Evolutionary conservation across 2,888 invertebrate species (phyloP).

Genomic region (Homarus gammarus): DNA sequence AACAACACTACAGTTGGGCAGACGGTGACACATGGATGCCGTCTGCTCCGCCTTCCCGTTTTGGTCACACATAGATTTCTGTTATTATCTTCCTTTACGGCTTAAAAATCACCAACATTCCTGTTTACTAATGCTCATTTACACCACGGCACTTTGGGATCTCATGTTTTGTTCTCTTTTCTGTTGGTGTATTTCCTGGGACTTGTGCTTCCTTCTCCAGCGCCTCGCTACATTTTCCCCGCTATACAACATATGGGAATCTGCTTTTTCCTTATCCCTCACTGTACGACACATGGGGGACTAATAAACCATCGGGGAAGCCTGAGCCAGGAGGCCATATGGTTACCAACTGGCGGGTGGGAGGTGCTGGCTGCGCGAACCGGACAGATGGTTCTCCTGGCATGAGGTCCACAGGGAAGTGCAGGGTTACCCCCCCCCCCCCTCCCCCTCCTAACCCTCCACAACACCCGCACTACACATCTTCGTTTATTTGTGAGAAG

Average conservation of each 20-base stretch:
- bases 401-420: slow-evolving; percentile 12
- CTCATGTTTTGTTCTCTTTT: background rate
- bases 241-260: background rate
- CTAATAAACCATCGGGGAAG: slow-evolving; percentile 58
- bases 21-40: slow-evolving; percentile 40
- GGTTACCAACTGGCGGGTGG: slow-evolving; percentile 55
- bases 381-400: slow-evolving; percentile 36
- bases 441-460: background rate
- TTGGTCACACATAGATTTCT: slow-evolving; percentile 5
- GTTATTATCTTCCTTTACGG: too few relatives aligned
- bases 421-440: background rate
- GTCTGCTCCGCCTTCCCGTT: slow-evolving; percentile 19
- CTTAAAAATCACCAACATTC: background rate
- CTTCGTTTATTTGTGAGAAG: too few relatives aligned
- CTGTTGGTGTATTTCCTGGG: too few relatives aligned
- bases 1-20: slow-evolving; percentile 30
- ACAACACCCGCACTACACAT: too few relatives aligned
- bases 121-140: too few relatives aligned
- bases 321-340: slow-evolving; percentile 41
- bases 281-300: slow-evolving; percentile 46
- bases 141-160: too few relatives aligned
- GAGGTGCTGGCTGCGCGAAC: background rate
- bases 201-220: too few relatives aligned
- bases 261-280: slow-evolving; percentile 28
- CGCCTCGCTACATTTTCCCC: background rate